Evolutionary conservation across 1,140 invertebrate species (phyloP), one percentile per base, ranked within the genome.

Genomic region (Trachymyrmex cornetzi): DNA sequence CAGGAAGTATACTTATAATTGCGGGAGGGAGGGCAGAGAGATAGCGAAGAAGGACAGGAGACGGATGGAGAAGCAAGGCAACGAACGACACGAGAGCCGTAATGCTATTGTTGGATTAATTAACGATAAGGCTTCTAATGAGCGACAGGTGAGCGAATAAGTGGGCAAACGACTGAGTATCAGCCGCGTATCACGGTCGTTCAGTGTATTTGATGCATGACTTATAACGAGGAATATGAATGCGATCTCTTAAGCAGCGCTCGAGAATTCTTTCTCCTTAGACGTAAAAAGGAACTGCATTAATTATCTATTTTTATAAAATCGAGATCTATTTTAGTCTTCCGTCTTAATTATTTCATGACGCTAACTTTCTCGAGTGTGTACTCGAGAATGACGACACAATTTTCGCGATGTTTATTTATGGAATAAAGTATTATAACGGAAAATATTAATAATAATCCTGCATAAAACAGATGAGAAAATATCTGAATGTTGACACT

Each of bases 81-180:
- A 92, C 89, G 91, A 93, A 94, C 94, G 94, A 95, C 94, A 95
- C 94, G 93, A 93, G 93, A 95, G 92, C 95, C 94, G 93, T 95
- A 93, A 95, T 93, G 95, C 93, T 85, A 91, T 93, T 91, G 92
- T 93, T 93, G 94, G 94, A 95, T 95, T 95, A 95, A 95, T 95
- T 95, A 95, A 94, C 94, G 95, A 95, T 95, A 95, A 95, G 95
- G 92, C 92, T 94, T 95, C 94, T 95, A 95, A 95, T 95, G 95
- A 95, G 94, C 93, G 93, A 94, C 95, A 95, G 95, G 94, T 95
- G 94, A 95, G 89, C 90, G 92, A 93, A 86, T 79, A 72, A 85
- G 19, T 50, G 71, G 67, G 64, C 87, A 67, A 79, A 55, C 22
- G 50, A 77, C 57, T 50, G 50, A 50, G 57, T 74, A 44, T 12